Percentiles rank a stretch among this genome's conserved stretches.
Conservation (phyloP, 2,113 vertebrate species). For the Columbina picui region DNA sequence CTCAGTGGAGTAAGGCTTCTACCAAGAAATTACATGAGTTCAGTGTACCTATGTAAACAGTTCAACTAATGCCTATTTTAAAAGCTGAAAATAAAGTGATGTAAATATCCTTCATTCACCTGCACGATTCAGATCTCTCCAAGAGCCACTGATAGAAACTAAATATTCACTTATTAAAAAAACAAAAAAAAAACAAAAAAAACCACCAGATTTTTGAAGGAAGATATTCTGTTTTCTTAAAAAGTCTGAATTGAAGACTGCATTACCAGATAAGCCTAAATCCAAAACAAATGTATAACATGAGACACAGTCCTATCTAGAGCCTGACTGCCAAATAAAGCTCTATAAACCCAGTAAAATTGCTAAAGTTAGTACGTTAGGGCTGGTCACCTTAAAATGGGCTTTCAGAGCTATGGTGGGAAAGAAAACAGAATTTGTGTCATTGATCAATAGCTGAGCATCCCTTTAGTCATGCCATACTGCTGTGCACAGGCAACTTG, state of each 20-base stretch:
- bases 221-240: not conserved
- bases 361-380: not conserved
- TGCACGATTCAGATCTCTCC: not conserved
- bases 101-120: not conserved
- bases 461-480: not conserved
- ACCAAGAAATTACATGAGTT: not conserved
- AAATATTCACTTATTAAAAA: not conserved
- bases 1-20: not conserved
- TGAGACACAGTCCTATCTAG: not conserved
- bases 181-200: too few species aligned
- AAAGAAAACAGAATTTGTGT: not conserved
- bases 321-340: not conserved
- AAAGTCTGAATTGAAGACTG: not conserved
- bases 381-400: not conserved
- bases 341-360: not conserved
- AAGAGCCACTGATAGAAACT: not conserved
- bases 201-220: not conserved
- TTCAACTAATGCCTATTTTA: not conserved
- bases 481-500: not conserved
- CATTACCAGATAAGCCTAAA: not conserved
- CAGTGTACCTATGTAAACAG: not conserved
- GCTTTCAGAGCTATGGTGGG: not conserved
- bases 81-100: not conserved
- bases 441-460: not conserved
- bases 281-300: not conserved